phyloP scores from a whole-genome alignment of 2,888 invertebrate species.

The Pyrocoelia pectoralis region DNA sequence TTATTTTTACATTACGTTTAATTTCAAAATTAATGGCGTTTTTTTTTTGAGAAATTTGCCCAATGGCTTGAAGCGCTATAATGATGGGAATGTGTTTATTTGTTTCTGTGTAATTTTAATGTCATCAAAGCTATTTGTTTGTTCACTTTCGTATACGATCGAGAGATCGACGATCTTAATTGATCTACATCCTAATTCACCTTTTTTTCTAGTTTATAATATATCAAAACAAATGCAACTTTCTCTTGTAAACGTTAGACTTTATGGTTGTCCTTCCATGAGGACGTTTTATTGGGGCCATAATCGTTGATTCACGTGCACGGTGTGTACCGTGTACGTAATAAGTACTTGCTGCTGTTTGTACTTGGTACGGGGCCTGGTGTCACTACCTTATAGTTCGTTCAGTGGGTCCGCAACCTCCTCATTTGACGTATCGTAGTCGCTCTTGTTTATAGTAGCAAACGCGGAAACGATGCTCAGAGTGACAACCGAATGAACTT shows the following conservation, averaged over 20 bases:
- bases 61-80: no score
- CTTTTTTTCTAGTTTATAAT: neutral
- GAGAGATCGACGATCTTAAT: no score
- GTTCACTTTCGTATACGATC: no score
- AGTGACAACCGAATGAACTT: neutral
- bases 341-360: conserved; percentile 8
- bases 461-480: neutral
- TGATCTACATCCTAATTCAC: no score
- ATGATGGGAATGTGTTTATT: no score
- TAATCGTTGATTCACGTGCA: conserved; percentile 21
- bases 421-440: conserved; percentile 10
- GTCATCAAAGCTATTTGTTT: no score
- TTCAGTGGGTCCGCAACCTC: conserved; percentile 29
- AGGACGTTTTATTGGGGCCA: conserved; percentile 5
- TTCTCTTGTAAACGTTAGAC: conserved; percentile 5
- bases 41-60: no score
- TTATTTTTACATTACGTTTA: no score
- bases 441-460: neutral
- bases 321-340: conserved; percentile 23
- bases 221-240: neutral
- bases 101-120: no score
- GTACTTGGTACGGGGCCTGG: conserved; percentile 15
- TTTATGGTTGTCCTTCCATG: conserved; percentile 1
- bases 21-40: no score
- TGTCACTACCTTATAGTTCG: conserved; percentile 19